Conservation (phyloP, 2,113 vertebrate species). For the Terrapene triunguis region DNA sequence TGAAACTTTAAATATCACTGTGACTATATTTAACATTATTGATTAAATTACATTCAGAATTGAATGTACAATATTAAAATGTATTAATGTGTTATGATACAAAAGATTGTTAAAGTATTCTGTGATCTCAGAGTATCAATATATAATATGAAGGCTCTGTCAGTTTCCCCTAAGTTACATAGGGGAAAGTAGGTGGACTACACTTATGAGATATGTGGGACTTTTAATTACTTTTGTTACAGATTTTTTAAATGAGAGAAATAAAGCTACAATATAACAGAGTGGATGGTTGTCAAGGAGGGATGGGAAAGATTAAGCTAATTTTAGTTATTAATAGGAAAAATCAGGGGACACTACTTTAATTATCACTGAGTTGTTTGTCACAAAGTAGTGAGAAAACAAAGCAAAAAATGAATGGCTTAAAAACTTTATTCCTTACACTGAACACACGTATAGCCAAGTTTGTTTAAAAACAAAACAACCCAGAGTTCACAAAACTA, state of each 20-base stretch:
- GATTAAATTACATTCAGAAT: background rate
- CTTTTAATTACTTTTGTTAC: background rate
- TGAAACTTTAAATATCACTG: background rate
- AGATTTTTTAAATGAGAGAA: background rate
- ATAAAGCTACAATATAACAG: background rate
- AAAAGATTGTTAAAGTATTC: background rate
- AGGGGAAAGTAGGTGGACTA: background rate
- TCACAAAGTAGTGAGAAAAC: background rate
- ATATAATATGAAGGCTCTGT: background rate
- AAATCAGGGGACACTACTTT: background rate
- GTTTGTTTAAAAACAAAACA: background rate
- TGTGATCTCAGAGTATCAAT: background rate
- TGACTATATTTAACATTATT: background rate
- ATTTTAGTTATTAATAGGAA: background rate
- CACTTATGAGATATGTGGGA: background rate
- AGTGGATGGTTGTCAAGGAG: accelerated
- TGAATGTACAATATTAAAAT: background rate
- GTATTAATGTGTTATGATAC: no score
- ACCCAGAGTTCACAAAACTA: background rate
- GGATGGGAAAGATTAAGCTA: background rate
- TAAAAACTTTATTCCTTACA: background rate
- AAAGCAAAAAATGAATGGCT: background rate
- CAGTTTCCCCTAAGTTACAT: accelerated
- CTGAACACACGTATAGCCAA: background rate
- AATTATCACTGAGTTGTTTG: background rate